Evolutionary conservation across 1,140 invertebrate species (phyloP).

Genomic region (Hetaerina americana): DNA sequence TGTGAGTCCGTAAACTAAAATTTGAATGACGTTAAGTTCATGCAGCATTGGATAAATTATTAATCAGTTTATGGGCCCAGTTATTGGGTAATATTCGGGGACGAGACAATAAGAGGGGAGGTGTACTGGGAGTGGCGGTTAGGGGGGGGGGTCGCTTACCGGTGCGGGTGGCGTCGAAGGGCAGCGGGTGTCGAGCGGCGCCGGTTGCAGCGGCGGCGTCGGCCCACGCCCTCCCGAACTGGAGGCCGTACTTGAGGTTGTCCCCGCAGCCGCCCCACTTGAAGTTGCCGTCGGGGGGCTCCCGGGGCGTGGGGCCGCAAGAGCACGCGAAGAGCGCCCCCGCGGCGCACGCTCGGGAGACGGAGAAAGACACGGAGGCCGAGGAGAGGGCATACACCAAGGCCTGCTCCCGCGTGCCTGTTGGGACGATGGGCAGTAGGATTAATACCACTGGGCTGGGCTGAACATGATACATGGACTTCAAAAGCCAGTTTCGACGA

Average conservation of each 20-base stretch:
- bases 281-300: slow-evolving; percentile 40
- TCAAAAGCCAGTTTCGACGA: no score
- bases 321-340: slow-evolving; percentile 49
- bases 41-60: no score
- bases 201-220: slow-evolving; percentile 14
- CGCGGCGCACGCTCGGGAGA: slow-evolving; percentile 57
- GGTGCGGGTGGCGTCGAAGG: no score
- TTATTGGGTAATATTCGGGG: no score
- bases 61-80: no score
- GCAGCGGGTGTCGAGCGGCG: no score
- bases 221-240: slow-evolving; percentile 36
- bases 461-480: no score
- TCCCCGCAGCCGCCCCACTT: slow-evolving; percentile 61
- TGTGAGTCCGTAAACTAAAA: no score
- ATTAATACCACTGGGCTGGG: not conserved
- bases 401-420: slow-evolving; percentile 69
- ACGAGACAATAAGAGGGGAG: no score
- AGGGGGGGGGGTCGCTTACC: no score
- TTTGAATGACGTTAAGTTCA: no score
- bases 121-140: no score
- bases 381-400: slow-evolving; percentile 61
- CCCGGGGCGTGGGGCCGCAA: slow-evolving; percentile 45
- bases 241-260: slow-evolving; percentile 43
- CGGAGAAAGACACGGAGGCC: slow-evolving; percentile 55
- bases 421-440: slow-evolving; percentile 5